phyloP scores from a whole-genome alignment of 2,888 invertebrate species.

The Phalangium opilio region DNA sequence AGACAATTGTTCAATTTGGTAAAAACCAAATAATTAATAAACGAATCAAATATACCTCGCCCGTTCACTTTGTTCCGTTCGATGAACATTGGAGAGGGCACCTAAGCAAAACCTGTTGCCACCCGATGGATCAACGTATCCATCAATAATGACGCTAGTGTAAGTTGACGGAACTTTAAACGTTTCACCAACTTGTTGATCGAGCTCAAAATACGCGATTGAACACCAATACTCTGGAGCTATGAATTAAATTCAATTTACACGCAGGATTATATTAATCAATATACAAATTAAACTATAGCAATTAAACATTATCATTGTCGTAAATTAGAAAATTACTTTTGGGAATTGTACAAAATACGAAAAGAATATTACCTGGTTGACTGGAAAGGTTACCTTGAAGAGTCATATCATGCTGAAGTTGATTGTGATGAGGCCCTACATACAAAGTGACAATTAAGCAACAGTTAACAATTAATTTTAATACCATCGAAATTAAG shows the following conservation, averaged over 20 bases:
- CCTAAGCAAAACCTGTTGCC: constrained; percentile 94
- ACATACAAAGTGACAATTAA: no score
- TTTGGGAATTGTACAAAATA: no score
- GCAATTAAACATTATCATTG: no score
- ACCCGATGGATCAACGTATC: constrained; percentile 96
- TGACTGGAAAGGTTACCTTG: constrained; percentile 51
- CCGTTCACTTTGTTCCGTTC: constrained; percentile 85
- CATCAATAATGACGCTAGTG: constrained; percentile 85
- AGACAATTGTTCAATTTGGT: no score
- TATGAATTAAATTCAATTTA: constrained; percentile 2
- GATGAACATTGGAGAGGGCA: constrained; percentile 93
- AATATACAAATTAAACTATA: no score
- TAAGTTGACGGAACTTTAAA: constrained; percentile 50
- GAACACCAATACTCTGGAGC: constrained; percentile 95
- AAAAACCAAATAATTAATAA: no score
- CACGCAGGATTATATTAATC: no score
- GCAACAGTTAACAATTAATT: no score
- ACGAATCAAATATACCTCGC: no score
- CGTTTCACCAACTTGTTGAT: constrained; percentile 62
- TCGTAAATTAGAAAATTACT: no score
- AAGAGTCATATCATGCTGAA: constrained; percentile 24
- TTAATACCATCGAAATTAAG: no score
- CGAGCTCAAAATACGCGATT: constrained; percentile 95
- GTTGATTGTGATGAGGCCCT: constrained; percentile 24
- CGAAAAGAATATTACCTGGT: constrained; percentile 28